phyloP scores from a whole-genome alignment of 2,888 invertebrate species.

The Portevinia maculata region DNA sequence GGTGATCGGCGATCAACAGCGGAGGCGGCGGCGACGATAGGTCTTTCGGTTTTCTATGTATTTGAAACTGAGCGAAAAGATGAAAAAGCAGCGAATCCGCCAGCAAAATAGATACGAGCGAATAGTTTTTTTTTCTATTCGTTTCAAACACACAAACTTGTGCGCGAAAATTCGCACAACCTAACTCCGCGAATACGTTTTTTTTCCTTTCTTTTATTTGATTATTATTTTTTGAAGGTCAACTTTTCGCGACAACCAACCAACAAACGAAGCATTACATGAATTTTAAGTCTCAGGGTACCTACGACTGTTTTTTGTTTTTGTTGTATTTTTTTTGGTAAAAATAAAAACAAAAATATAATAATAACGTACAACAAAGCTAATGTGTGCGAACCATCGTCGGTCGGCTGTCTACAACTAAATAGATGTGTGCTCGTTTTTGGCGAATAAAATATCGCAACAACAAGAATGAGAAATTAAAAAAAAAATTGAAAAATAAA shows the following conservation, averaged over 20 bases:
- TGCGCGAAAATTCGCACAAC: slow-evolving; percentile 70
- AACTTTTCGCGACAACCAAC: slow-evolving; percentile 80
- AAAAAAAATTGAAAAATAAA: slow-evolving; percentile 46
- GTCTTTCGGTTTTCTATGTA: slow-evolving; percentile 73
- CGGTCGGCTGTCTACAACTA: slow-evolving; percentile 65
- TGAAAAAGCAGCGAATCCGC: slow-evolving; percentile 71
- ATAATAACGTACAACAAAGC: slow-evolving; percentile 64
- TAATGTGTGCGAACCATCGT: slow-evolving; percentile 66
- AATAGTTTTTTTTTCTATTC: slow-evolving; percentile 44
- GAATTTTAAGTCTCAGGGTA: slow-evolving; percentile 45
- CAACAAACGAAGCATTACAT: slow-evolving; percentile 53
- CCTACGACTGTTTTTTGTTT: slow-evolving; percentile 41
- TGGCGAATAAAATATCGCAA: slow-evolving; percentile 68
- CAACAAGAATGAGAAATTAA: slow-evolving; percentile 58
- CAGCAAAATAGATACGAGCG: slow-evolving; percentile 72
- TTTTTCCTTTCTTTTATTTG: slow-evolving; percentile 75
- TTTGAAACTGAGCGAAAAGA: slow-evolving; percentile 72
- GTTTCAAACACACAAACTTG: slow-evolving; percentile 67
- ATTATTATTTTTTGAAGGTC: slow-evolving; percentile 81
- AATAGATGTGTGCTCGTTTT: slow-evolving; percentile 71
- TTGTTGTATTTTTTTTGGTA: slow-evolving; percentile 16
- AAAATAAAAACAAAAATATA: slow-evolving; percentile 54
- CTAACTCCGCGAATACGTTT: slow-evolving; percentile 59
- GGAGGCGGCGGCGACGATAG: slow-evolving; percentile 60
- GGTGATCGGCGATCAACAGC: slow-evolving; percentile 42